Conservation (phyloP, 1,140 invertebrate genomes). For the Orchestia grillus region DNA sequence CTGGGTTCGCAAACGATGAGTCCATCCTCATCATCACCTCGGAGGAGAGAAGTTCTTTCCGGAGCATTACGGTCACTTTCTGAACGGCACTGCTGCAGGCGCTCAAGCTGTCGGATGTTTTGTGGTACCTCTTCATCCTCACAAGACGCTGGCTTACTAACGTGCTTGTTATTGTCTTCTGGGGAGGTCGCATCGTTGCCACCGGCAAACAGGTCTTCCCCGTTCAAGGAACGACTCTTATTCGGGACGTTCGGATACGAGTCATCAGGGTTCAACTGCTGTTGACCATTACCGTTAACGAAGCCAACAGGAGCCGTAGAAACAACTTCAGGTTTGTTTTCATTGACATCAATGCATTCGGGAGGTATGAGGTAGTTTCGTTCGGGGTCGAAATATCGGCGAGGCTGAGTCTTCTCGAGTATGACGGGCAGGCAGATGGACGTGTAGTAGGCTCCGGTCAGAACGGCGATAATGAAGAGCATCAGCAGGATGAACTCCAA, state of each 20-base stretch:
- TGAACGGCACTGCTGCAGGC: not conserved
- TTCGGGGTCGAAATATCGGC: not conserved
- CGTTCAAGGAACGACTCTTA: not conserved
- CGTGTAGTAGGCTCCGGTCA: slow-evolving; percentile 6
- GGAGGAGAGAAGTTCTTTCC: not conserved
- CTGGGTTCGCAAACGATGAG: slow-evolving; percentile 25
- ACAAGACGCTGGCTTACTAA: not conserved
- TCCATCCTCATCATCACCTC: slow-evolving; percentile 38
- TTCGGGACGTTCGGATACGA: slow-evolving; percentile 16
- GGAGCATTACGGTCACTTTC: not conserved
- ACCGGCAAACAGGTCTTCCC: not conserved
- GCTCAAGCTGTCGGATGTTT: not conserved
- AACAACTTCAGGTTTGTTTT: not conserved
- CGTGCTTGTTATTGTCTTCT: not conserved
- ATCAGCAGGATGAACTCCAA: slow-evolving; percentile 34
- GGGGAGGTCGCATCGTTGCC: not conserved
- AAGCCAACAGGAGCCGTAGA: not conserved
- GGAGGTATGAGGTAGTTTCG: slow-evolving; percentile 11
- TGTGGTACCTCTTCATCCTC: slow-evolving; percentile 31
- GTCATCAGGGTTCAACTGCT: not conserved
- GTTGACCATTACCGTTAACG: not conserved
- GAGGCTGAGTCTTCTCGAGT: not conserved
- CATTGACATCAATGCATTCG: not conserved
- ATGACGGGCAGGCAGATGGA: slow-evolving; percentile 6
- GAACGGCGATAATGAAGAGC: slow-evolving; percentile 5